These are phyloP conservation scores for Cosmorhoe ocellata DNA, from an alignment of 2,888 invertebrate genomes.

Conservation along the genomic window DNA sequence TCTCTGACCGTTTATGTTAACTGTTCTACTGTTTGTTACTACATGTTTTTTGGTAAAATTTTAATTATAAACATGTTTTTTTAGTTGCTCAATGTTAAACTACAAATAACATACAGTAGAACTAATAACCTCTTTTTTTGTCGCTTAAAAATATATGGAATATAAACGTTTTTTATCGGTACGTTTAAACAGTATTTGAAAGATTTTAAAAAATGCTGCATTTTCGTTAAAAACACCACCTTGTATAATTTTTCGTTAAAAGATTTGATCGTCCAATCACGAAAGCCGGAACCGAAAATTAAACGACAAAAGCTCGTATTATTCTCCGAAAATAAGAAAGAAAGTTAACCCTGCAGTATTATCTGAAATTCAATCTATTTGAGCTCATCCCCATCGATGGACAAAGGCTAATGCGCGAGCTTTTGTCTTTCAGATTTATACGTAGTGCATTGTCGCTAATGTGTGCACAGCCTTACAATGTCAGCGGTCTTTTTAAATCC, in stretches of 20 bases:
- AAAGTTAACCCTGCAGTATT: slow-evolving; percentile 65
- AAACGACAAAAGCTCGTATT: slow-evolving; percentile 39
- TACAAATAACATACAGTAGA: too few species aligned
- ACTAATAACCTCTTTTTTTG: too few species aligned
- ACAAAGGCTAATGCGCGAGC: slow-evolving; percentile 71
- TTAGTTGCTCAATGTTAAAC: too few species aligned
- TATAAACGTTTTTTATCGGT: too few species aligned
- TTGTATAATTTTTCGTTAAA: slow-evolving; percentile 1
- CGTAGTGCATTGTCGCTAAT: slow-evolving; percentile 73
- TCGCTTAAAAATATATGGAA: too few species aligned
- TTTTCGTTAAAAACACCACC: too few species aligned
- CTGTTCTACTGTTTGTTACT: slow-evolving; percentile 11
- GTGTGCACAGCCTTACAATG: slow-evolving; percentile 71
- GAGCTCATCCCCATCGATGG: slow-evolving; percentile 72
- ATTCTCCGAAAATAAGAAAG: slow-evolving; percentile 61
- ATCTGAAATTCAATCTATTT: slow-evolving; percentile 79
- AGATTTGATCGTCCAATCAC: slow-evolving; percentile 22
- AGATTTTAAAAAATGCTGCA: too few species aligned
- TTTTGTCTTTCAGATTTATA: slow-evolving; percentile 78
- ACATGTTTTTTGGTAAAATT: neutral
- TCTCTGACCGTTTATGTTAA: slow-evolving; percentile 20
- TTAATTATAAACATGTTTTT: neutral
- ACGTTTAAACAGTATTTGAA: too few species aligned
- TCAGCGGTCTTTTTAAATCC: slow-evolving; percentile 58
- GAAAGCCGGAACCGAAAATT: slow-evolving; percentile 33